Conservation (phyloP, 2,888 invertebrate genomes). For the Phortica okadai region DNA sequence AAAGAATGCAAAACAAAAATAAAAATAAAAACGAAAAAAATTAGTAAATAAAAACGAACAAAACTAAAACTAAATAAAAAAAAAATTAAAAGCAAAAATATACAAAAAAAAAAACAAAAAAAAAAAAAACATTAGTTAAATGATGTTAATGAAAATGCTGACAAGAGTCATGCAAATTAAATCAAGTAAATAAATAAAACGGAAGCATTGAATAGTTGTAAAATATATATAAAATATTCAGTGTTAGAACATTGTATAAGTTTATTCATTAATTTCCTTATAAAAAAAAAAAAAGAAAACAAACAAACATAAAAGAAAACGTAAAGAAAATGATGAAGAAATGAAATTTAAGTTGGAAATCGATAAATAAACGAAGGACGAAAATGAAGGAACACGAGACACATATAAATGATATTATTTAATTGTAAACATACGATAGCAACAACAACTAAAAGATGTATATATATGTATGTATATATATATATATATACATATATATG, state of each 20-base stretch:
- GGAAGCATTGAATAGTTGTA: slow-evolving; percentile 61
- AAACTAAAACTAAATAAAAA: slow-evolving; percentile 41
- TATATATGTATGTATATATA: slow-evolving; percentile 21
- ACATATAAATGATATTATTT: slow-evolving; percentile 8
- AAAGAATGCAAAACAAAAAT: slow-evolving; percentile 15
- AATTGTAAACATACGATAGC: slow-evolving; percentile 37
- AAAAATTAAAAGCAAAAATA: slow-evolving; percentile 33
- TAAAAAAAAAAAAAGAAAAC: slow-evolving; percentile 40
- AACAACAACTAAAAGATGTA: slow-evolving; percentile 39
- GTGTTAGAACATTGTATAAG: slow-evolving; percentile 74
- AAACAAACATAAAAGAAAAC: slow-evolving; percentile 39
- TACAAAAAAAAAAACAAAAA: slow-evolving; percentile 37
- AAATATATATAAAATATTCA: slow-evolving; percentile 65
- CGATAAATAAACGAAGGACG: background rate
- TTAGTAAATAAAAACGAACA: slow-evolving; percentile 21
- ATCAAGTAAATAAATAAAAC: slow-evolving; percentile 24
- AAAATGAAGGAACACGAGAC: slow-evolving; percentile 10
- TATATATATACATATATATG: slow-evolving; percentile 19
- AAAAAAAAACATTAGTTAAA: slow-evolving; percentile 41
- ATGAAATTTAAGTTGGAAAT: no score
- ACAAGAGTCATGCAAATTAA: slow-evolving; percentile 23
- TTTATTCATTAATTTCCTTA: slow-evolving; percentile 52
- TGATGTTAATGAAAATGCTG: background rate
- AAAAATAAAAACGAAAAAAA: slow-evolving; percentile 43
- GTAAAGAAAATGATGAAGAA: background rate